These are phyloP conservation scores for Myanophis thanlyinensis DNA, from an alignment of 2,113 vertebrate species.

Conservation along the genomic window DNA sequence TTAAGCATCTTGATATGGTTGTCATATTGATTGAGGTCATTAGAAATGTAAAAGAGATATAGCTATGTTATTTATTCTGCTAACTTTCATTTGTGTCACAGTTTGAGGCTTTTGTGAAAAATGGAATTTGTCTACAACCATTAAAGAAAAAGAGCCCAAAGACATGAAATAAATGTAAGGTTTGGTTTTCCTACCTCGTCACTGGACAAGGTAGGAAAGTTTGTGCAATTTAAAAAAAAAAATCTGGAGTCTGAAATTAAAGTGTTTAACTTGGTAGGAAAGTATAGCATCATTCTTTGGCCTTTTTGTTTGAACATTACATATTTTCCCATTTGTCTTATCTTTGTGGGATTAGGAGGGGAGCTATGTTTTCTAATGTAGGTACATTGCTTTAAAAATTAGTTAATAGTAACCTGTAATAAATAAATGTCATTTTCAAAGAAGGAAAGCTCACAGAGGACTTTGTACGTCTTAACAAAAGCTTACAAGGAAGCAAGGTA, in stretches of 20 bases:
- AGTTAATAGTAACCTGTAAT: constrained; percentile 42
- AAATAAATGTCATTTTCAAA: constrained; percentile 46
- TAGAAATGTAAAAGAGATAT: neutral
- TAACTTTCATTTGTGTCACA: neutral
- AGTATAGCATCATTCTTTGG: neutral
- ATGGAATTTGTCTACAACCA: neutral
- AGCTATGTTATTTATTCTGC: neutral
- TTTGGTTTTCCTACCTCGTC: neutral
- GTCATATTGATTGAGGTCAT: too few species aligned
- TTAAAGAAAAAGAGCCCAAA: accelerated
- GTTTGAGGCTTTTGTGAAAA: neutral
- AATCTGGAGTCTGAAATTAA: constrained; percentile 24
- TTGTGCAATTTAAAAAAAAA: constrained; percentile 13
- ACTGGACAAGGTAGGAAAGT: neutral
- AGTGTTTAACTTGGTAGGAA: constrained; percentile 27
- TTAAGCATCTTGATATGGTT: neutral
- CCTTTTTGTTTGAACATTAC: neutral
- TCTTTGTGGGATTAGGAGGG: constrained; percentile 17
- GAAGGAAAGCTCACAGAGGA: constrained; percentile 56
- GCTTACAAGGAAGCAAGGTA: constrained; percentile 68
- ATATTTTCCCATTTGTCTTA: constrained; percentile 22
- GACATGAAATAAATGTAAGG: neutral
- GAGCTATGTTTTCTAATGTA: constrained; percentile 13
- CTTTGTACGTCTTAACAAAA: constrained; percentile 60
- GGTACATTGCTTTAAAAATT: constrained; percentile 42